A percentile compares a stretch with the other conserved stretches of the same genome.
Conservation (phyloP, 2,797 vertebrate genomes). For the Sebastes kiyomatsui region DNA sequence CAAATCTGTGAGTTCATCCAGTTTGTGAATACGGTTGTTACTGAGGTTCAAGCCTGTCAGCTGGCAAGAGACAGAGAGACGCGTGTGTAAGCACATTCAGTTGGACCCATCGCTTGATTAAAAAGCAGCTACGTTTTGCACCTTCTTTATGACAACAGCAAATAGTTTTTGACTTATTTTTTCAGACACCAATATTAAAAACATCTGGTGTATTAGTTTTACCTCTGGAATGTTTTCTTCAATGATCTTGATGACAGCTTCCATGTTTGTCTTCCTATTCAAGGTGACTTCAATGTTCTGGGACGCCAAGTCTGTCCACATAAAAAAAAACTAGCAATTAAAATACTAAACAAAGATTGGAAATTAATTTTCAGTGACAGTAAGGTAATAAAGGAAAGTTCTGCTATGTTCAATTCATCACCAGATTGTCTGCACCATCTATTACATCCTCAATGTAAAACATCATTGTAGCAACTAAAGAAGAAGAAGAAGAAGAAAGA, state of each 20-base stretch:
- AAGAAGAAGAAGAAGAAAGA: neutral
- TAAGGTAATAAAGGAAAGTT: neutral
- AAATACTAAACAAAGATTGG: neutral
- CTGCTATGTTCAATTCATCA: neutral
- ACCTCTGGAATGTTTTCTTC: constrained; percentile 94
- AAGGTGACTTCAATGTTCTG: constrained; percentile 88
- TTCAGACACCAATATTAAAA: neutral
- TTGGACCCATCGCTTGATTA: neutral
- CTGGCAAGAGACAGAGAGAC: constrained; percentile 62
- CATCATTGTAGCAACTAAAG: neutral
- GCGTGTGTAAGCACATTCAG: neutral
- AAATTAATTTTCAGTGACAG: neutral
- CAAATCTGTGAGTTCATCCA: constrained; percentile 86
- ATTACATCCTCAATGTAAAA: neutral
- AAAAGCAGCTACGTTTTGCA: neutral
- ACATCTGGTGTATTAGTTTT: neutral
- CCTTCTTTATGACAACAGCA: neutral
- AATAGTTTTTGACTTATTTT: neutral
- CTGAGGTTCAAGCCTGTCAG: constrained; percentile 88
- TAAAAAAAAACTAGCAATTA: neutral
- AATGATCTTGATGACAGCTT: constrained; percentile 87
- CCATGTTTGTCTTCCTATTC: constrained; percentile 86
- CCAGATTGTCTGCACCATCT: neutral
- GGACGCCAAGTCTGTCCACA: constrained; percentile 84
- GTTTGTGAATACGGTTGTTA: constrained; percentile 87